Conservation (phyloP, 2,888 invertebrate species). For the Halictus quadricinctus region DNA sequence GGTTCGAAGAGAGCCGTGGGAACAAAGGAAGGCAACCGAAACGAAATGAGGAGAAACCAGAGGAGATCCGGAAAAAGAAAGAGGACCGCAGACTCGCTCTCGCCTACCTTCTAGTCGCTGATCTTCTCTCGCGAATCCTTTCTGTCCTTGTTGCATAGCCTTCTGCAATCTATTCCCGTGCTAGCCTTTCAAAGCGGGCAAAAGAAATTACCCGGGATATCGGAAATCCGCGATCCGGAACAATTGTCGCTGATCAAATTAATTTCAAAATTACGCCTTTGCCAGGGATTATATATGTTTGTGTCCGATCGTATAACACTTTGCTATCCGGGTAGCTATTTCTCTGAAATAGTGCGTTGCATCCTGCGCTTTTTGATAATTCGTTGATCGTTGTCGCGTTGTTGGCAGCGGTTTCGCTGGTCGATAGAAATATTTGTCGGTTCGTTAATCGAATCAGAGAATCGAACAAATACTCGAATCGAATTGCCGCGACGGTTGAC, state of each 20-base stretch:
- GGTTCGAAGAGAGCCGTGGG: constrained; percentile 76
- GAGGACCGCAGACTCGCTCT: constrained; percentile 11
- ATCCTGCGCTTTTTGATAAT: not conserved
- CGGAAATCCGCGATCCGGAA: constrained; percentile 20
- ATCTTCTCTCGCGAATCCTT: constrained; percentile 55
- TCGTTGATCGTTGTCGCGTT: not conserved
- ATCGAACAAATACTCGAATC: not conserved
- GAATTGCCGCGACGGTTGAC: not conserved
- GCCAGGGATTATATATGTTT: not conserved
- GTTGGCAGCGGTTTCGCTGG: not conserved
- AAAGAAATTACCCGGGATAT: constrained; percentile 55
- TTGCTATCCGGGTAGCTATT: not conserved
- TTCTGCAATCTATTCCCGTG: constrained; percentile 36
- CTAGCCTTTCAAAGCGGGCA: constrained; percentile 22
- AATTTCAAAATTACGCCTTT: constrained; percentile 38
- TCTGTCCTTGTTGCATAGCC: constrained; percentile 39
- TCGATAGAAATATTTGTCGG: not conserved
- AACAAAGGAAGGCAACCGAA: constrained; percentile 78
- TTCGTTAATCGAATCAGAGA: not conserved
- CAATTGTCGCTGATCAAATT: constrained; percentile 39
- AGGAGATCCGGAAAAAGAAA: constrained; percentile 34
- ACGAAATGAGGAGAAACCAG: constrained; percentile 51
- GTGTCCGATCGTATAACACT: not conserved
- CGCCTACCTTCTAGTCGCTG: constrained; percentile 33
- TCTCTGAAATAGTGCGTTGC: not conserved